Evolutionary conservation across 1,140 invertebrate genomes (phyloP), one percentile per base, ranked within the genome.

Genomic region (Drosophila tristis): DNA sequence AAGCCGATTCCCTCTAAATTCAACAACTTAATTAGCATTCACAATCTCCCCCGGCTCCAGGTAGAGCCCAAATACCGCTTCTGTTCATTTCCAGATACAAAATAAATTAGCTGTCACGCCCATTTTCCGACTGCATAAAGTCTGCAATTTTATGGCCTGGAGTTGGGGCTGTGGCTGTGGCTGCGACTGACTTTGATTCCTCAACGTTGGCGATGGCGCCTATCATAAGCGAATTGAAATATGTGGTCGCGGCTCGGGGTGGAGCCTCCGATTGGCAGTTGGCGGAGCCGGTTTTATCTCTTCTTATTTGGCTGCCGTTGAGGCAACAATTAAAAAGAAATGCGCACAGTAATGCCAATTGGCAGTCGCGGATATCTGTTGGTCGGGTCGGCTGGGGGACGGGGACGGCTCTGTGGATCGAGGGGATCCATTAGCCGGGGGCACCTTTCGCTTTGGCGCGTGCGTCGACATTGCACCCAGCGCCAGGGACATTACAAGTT

Each of bases 291-390:
- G 66, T 70, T 70, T 68, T 6, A 2, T 7, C 15, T 26, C 16
- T 20, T 49, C 51, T 54, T 35, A 58, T 26, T 43, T 70, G 64
- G 49, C 44, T 26, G 51, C 31, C 16, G 66, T 54, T 54, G 44
- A 20, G 63, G 51, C 77, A 79, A 84, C 80, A 84, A 80, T 84
- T 84, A 85, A 85, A 79, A 64, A 71, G 76, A 84, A 84, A 84
- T 84, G 80, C 62, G 63, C 76, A 68, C 50, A 68, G 80, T 61
- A 80, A 77, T 84, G 78, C 67, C 78, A 81, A 81, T 77, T 81
- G 80, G 76, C 62, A 67, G 77, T 80, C 73, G 63, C 80, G 80
- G 80, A 84, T 84, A 75, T 80, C 66, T 73, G 80, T 49, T 31
- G 47, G 9, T 7, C 1, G 1, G 20, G 20, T 20, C 20, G 20